phyloP scores from a whole-genome alignment of 2,113 vertebrate species.

The Theropithecus gelada region DNA sequence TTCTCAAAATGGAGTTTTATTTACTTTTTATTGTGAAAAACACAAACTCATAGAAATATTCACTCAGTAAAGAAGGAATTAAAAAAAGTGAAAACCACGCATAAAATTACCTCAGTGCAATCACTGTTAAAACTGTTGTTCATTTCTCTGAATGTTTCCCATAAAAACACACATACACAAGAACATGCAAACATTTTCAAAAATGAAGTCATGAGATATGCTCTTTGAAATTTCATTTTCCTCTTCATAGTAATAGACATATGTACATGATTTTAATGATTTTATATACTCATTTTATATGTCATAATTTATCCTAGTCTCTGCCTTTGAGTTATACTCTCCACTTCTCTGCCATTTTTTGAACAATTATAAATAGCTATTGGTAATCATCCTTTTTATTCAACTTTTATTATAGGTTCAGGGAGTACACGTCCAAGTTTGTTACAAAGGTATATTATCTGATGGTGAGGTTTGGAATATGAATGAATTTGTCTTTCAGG shows the following conservation, averaged over 20 bases:
- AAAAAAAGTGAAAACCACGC: neutral
- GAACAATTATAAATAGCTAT: neutral
- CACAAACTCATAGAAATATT: neutral
- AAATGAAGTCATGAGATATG: neutral
- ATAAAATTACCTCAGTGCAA: neutral
- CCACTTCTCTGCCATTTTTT: neutral
- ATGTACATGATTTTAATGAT: neutral
- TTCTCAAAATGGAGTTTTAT: slow-evolving; percentile 17
- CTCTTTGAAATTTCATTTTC: slow-evolving; percentile 33
- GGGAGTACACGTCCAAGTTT: no score
- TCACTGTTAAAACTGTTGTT: slow-evolving; percentile 28
- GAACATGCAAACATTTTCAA: neutral
- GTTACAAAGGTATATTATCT: no score
- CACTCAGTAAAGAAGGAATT: neutral
- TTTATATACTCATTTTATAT: neutral
- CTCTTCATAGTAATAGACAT: neutral
- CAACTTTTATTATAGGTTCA: no score
- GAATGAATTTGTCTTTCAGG: no score
- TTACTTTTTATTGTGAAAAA: slow-evolving; percentile 10
- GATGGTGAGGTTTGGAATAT: no score
- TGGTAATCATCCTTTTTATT: neutral
- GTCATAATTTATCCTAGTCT: neutral
- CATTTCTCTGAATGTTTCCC: neutral
- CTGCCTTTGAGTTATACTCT: neutral
- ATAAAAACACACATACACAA: neutral